Evolutionary conservation across 2,113 vertebrate genomes (phyloP), one percentile per base, ranked within the genome.

Genomic region (Sturnira hondurensis): DNA sequence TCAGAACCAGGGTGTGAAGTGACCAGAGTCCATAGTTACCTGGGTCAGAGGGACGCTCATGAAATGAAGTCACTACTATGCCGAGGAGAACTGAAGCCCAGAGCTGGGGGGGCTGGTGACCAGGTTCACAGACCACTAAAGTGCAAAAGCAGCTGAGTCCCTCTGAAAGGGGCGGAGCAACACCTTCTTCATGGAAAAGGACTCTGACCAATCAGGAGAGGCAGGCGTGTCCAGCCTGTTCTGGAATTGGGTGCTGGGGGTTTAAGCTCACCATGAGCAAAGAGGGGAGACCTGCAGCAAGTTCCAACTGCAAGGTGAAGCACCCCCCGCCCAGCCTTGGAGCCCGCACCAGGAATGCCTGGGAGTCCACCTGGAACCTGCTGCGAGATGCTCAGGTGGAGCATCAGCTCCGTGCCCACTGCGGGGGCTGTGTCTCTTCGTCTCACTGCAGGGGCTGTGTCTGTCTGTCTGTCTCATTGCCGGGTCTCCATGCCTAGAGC

Each of bases 381-480:
- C 24, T 28, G 26, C 19, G 54, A 43, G 58, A 56, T 33, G 20
- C 10, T 16, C 20, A 12, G 0, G 36, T 26, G 14, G 43, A 20
- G 20, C n/a, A 4, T 7, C 22, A 28, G 28, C 22, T 71, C 38
- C 33, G 28, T 0, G 33, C 76, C 54, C 71, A 11, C 1, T 36
- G 61, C 41, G 9, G 5, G 15, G 8, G 1, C 5, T n/a, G 16
- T 19, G 52, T 58, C 33, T 56, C 33, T 56, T 58, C 14, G 43
- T 54, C 20, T 47, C 56, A 6, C 61, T 63, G 20, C 41, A 2
- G 0, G 0, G 7, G n/a, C n/a, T n/a, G n/a, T n/a, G n/a, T n/a
- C n/a, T n/a, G n/a, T n/a, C n/a, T n/a, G n/a, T n/a, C n/a, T n/a
- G n/a, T n/a, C n/a, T n/a, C n/a, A n/a, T n/a, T n/a, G n/a, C n/a